Percentiles rank a stretch among this genome's conserved stretches.
phyloP scores from a whole-genome alignment of 2,888 invertebrate species.

The Ophion ventricosus region DNA sequence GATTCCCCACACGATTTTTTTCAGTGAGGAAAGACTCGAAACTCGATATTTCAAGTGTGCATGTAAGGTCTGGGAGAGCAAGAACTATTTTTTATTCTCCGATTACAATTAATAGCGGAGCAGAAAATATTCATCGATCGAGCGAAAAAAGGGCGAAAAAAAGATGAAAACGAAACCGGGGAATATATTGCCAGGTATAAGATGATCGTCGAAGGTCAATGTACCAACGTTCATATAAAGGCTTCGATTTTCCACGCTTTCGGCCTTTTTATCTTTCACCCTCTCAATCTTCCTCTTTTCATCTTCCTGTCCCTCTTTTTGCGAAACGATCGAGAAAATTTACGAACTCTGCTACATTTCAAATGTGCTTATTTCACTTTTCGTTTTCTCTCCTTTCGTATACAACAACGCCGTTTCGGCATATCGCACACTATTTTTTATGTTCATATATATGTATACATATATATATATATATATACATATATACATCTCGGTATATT shows the following conservation, averaged over 20 bases:
- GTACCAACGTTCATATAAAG: conserved; percentile 30
- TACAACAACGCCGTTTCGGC: neutral
- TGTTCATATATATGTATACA: conserved; percentile 34
- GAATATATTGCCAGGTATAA: conserved; percentile 29
- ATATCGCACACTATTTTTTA: neutral
- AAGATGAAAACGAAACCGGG: neutral
- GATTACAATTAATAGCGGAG: conserved; percentile 39
- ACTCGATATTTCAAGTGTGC: no score
- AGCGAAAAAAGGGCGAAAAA: conserved; percentile 11
- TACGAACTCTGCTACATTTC: conserved; percentile 48
- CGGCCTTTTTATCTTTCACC: neutral
- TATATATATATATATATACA: conserved; percentile 31
- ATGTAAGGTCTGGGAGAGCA: no score
- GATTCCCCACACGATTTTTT: conserved; percentile 33
- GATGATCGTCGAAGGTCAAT: conserved; percentile 20
- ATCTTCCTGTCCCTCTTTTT: conserved; percentile 1
- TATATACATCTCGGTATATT: conserved; percentile 39
- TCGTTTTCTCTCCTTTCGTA: neutral
- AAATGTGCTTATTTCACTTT: conserved; percentile 25
- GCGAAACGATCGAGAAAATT: conserved; percentile 31
- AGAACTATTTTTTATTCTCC: conserved; percentile 45
- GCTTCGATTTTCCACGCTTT: conserved; percentile 24
- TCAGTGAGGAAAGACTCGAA: no score
- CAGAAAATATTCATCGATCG: conserved; percentile 20
- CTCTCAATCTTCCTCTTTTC: neutral